Evolutionary conservation across 2,797 vertebrate genomes (phyloP), one percentile per base, ranked within the genome.

Genomic region (Momotus momota): DNA sequence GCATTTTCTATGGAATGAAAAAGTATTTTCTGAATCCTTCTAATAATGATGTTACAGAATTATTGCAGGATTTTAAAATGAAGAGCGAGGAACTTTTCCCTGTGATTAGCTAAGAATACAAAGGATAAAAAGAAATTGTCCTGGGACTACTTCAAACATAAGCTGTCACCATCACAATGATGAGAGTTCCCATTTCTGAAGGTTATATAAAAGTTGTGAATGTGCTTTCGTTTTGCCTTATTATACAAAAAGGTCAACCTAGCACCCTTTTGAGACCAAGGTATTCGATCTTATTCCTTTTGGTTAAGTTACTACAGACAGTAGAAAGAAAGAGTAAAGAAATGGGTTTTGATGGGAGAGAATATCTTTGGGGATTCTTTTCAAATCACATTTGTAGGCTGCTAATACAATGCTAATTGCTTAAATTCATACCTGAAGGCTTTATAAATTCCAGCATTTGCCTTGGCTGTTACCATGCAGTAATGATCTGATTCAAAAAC

Each of bases 361-460:
- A 43, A 9, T 66, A 73, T 40, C 70, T 94, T 79, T 25, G 15
- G 71, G 55, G 57, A 79, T 92, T 86, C 21, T 75, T 97, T 89
- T 62, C 55, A 93, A 81, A 92, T 70, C 67, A 38, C 35, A 85
- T 93, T 93, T 73, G 17, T 77, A 85, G 49, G 14, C 52, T 89
- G 60, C 26, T 86, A 94, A 75, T 80, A 88, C 90, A 78, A 67
- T 21, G 23, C 4, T 84, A 65, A 87, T 85, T 70, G 52, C 62
- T 54, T 79, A 88, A 79, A 62, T 86, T 96, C 86, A 55, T 75
- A 95, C 94, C 90, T 95, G 90, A 97, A 95, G 83, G 75, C 73
- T 87, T 74, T 86, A 96, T 81, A 86, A 92, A 91, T 86, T 74
- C 79, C 62, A 85, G 18, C 9, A 26, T 83, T 95, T 85, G 58